Evolutionary conservation across 2,113 vertebrate genomes (phyloP), one percentile per base, ranked within the genome.

Genomic region (Carlito syrichta): DNA sequence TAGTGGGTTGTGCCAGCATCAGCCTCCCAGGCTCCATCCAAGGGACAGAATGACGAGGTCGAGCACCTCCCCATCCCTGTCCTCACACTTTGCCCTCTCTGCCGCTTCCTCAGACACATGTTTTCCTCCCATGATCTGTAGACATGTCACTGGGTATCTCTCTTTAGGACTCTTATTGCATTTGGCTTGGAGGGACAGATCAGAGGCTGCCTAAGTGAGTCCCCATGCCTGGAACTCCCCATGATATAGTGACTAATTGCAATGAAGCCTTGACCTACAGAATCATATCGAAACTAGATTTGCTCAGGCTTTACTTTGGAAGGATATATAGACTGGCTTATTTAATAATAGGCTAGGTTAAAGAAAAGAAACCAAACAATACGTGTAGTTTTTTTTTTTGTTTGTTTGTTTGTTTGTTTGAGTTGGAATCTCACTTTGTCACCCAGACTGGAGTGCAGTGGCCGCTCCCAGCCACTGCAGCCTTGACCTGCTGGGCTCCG

Each of bases 21-120:
- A 40, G 7, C 4, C n/a, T 73, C 32, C 32, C 79, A n/a, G 35
- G 32, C 62, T 30, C 73, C 35, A 66, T 13, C 54, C 60, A 40
- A 2, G 1, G 0, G 19, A 10, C 19, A 52, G 38, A 77, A 25
- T 22, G 54, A 9, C 40, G 12, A 69, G 27, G 50, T 22, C 50
- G 40, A 62, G 13, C 43, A 16, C 23, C 1, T 3, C 35, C 52
- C 35, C n/a, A 27, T 84, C 10, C 45, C 14, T 63, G 48, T 40
- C 45, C 17, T 69, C 69, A 74, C 17, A 48, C 1, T 0, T 32
- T 22, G 58, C 20, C 43, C 27, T 3, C 38, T 52, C 48, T 62
- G 30, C 32, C 9, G 16, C 0, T 1, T 22, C 32, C 56, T 73
- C 25, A 12, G 43, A 58, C 25, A 17, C 54, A 32, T 13, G 58